A percentile compares a stretch with the other conserved stretches of the same genome.
Conservation (phyloP, 2,888 invertebrate species). For the Lutraria lutraria region DNA sequence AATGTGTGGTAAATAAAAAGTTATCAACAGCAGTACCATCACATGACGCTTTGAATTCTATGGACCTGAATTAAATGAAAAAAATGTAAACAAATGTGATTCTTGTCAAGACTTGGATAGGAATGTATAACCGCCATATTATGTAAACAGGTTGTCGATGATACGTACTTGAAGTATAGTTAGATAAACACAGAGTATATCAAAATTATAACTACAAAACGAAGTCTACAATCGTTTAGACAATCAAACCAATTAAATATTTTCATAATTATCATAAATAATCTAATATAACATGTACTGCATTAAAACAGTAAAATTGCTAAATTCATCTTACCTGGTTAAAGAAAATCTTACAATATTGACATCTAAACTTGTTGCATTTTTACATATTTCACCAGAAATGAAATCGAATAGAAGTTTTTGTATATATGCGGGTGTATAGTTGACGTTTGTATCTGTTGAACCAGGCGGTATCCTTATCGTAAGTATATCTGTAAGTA, state of each 20-base stretch:
- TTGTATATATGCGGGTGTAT: neutral
- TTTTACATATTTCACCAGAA: neutral
- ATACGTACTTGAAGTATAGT: too few species aligned
- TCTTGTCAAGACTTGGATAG: too few species aligned
- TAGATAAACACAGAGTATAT: too few species aligned
- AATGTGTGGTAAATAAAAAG: conserved; percentile 22
- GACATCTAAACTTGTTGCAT: neutral
- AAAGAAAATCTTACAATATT: neutral
- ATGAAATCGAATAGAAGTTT: conserved; percentile 1
- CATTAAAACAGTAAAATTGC: neutral
- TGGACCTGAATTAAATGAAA: neutral
- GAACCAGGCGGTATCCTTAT: conserved; percentile 6
- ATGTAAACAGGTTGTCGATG: too few species aligned
- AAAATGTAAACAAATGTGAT: too few species aligned
- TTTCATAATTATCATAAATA: too few species aligned
- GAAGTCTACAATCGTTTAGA: too few species aligned
- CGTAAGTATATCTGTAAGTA: neutral
- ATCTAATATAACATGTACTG: too few species aligned
- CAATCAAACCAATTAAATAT: too few species aligned
- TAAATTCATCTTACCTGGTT: neutral
- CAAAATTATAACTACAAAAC: too few species aligned
- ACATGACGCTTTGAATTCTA: conserved; percentile 21
- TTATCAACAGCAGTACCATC: conserved; percentile 1
- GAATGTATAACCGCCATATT: too few species aligned
- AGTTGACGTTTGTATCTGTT: neutral